Evolutionary conservation across 1,140 invertebrate species (phyloP).

Genomic region (Trissolcus basalis): DNA sequence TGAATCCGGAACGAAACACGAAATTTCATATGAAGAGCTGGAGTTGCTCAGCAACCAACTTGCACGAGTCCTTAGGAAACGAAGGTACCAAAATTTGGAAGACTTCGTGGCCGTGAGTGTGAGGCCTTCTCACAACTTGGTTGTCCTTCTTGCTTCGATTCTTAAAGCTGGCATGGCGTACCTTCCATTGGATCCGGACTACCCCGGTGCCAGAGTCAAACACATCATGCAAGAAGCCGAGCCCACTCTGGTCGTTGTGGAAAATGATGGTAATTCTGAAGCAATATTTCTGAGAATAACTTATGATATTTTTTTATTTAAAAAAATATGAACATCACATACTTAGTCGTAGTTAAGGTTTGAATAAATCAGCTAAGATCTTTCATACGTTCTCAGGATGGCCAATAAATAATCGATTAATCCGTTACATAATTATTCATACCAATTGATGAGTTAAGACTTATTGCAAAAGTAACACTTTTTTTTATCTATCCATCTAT

Average conservation of each 20-base stretch:
- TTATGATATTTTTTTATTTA: too few relatives aligned
- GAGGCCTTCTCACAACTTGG: constrained; percentile 83
- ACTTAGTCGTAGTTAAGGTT: too few relatives aligned
- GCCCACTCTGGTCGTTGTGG: constrained; percentile 83
- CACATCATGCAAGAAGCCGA: constrained; percentile 87
- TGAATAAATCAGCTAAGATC: too few relatives aligned
- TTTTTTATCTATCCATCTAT: too few relatives aligned
- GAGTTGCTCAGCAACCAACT: constrained; percentile 79
- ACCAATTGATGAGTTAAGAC: too few relatives aligned
- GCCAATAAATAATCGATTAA: too few relatives aligned
- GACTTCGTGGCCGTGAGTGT: constrained; percentile 87
- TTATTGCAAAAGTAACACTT: too few relatives aligned
- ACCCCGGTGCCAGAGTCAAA: constrained; percentile 83
- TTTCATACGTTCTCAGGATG: too few relatives aligned
- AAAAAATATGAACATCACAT: too few relatives aligned
- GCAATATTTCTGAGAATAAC: too few relatives aligned
- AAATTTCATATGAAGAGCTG: constrained; percentile 79
- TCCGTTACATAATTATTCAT: too few relatives aligned
- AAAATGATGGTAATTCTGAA: constrained; percentile 69
- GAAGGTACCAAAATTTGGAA: constrained; percentile 76
- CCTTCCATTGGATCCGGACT: constrained; percentile 86
- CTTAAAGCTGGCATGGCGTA: constrained; percentile 90
- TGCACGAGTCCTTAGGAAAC: constrained; percentile 77
- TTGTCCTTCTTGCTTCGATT: constrained; percentile 83
- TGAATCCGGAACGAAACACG: constrained; percentile 67